A percentile compares a stretch with the other conserved stretches of the same genome.
phyloP scores from a whole-genome alignment of 2,113 vertebrate species.

The Canis aureus region DNA sequence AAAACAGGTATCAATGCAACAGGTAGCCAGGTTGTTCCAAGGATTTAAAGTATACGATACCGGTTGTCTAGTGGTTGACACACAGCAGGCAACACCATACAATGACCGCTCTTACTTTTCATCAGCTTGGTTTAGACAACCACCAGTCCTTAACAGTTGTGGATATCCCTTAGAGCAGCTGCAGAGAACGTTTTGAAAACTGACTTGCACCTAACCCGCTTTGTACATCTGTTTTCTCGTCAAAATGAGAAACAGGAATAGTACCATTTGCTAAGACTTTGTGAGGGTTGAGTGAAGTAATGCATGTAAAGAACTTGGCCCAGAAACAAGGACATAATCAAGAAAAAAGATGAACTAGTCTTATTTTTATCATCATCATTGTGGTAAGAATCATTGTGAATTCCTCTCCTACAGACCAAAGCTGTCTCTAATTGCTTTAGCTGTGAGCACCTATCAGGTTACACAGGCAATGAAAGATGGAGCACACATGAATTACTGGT shows the following conservation, averaged over 20 bases:
- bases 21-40: background rate
- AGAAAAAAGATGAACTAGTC: background rate
- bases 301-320: background rate
- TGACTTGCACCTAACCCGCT: background rate
- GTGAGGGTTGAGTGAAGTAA: background rate
- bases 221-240: background rate
- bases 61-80: no score
- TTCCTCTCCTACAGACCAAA: background rate
- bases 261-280: background rate
- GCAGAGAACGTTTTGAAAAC: constrained; percentile 21
- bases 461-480: background rate
- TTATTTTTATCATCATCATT: background rate
- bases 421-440: background rate
- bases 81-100: no score
- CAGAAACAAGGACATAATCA: background rate
- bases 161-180: background rate
- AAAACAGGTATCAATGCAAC: background rate
- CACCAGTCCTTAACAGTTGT: background rate
- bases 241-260: background rate
- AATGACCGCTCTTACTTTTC: background rate
- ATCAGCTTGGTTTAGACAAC: background rate
- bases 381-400: background rate
- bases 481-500: background rate
- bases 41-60: background rate
- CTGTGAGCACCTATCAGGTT: background rate